These are phyloP conservation scores for Porphyrio hochstetteri DNA, from an alignment of 2,113 vertebrate species.

Conservation along the genomic window DNA sequence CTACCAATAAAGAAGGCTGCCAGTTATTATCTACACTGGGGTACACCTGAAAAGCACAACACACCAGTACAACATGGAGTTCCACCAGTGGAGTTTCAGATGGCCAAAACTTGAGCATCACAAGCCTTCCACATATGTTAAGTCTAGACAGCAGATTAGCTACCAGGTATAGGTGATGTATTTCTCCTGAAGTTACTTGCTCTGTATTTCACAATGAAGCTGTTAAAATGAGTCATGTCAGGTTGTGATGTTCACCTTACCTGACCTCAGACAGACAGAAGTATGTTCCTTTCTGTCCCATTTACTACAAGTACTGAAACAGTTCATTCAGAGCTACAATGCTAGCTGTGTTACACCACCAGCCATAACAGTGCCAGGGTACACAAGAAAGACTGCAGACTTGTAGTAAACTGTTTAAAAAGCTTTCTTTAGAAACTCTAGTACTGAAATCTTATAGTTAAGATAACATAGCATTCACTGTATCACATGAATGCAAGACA, in stretches of 20 bases:
- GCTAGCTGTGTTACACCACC: neutral
- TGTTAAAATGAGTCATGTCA: neutral
- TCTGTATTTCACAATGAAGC: neutral
- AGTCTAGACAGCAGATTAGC: neutral
- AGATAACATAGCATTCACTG: neutral
- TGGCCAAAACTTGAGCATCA: neutral
- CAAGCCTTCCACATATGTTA: neutral
- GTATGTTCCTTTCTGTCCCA: neutral
- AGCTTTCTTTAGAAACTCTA: neutral
- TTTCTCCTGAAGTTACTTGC: neutral
- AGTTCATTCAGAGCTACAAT: neutral
- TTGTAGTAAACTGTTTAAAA: neutral
- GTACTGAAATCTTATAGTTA: neutral
- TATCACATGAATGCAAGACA: neutral
- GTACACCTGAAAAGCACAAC: neutral
- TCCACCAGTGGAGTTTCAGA: neutral
- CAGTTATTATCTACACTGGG: neutral
- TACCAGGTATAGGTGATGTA: neutral
- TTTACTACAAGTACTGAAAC: fast-evolving
- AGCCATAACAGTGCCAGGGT: neutral
- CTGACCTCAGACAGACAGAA: neutral
- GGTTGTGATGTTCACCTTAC: neutral
- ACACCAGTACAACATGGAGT: neutral
- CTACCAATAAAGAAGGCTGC: neutral
- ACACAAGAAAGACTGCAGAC: neutral